Percentiles rank a stretch among this genome's conserved stretches.
Evolutionary conservation across 2,113 vertebrate species (phyloP).

Genomic region (Apaloderma vittatum): DNA sequence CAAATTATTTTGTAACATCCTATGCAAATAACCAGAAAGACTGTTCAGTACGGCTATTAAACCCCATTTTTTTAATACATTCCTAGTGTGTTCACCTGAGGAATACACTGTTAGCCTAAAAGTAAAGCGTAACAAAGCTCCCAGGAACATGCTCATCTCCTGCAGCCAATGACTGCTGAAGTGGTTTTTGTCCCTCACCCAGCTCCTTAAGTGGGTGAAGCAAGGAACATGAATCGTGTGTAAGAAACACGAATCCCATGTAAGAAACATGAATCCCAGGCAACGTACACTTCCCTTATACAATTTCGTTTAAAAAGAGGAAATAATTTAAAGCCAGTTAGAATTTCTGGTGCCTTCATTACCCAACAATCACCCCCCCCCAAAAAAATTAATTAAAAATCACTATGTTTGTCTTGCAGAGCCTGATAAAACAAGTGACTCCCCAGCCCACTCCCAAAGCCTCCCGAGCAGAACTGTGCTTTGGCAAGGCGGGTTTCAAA

Average conservation of each 20-base stretch:
- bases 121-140: neutral
- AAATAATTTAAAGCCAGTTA: neutral
- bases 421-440: neutral
- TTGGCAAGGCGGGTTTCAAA: neutral
- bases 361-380: neutral
- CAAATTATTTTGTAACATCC: neutral
- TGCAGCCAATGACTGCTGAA: neutral
- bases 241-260: neutral
- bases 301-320: neutral
- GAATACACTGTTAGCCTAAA: neutral
- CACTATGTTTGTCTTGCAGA: neutral
- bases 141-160: neutral
- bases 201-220: neutral
- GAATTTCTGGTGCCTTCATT: neutral
- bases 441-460: neutral
- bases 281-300: neutral
- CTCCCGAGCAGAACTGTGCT: neutral
- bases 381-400: too few species aligned
- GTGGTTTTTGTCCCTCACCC: neutral
- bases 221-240: neutral
- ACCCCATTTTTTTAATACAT: neutral
- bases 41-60: neutral
- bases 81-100: neutral
- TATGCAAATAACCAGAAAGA: neutral
- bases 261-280: neutral